Evolutionary conservation across 2,797 vertebrate genomes (phyloP).

Genomic region (Glossophaga mutica): DNA sequence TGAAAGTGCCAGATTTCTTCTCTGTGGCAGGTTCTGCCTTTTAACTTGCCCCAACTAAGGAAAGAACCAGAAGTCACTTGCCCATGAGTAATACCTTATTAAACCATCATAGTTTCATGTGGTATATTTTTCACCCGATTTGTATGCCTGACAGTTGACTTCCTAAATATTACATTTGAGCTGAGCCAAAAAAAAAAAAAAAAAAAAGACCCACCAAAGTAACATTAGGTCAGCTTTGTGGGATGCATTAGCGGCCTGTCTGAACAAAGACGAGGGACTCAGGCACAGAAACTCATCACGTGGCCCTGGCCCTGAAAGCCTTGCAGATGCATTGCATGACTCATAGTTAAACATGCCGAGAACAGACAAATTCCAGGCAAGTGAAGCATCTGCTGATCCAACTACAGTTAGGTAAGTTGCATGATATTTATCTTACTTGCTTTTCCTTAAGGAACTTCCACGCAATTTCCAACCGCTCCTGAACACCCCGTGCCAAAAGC

Average conservation of each 20-base stretch:
- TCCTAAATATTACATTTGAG: constrained; percentile 69
- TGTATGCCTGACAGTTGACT: constrained; percentile 69
- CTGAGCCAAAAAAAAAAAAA: constrained; percentile 63
- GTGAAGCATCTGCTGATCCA: constrained; percentile 72
- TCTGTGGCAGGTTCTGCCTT: constrained; percentile 39
- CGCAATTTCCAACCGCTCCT: constrained; percentile 32
- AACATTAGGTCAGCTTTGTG: constrained; percentile 64
- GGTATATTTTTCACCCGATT: constrained; percentile 67
- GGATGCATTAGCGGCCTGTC: not conserved
- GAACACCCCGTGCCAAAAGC: constrained; percentile 47
- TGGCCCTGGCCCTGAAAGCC: constrained; percentile 62
- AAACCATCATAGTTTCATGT: constrained; percentile 70
- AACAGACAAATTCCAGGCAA: constrained; percentile 73
- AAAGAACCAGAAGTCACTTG: constrained; percentile 59
- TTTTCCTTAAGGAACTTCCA: constrained; percentile 58
- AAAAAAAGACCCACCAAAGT: constrained; percentile 62
- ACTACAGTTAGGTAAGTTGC: constrained; percentile 66
- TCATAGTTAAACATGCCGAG: constrained; percentile 78
- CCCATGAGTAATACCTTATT: constrained; percentile 67
- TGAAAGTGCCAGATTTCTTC: constrained; percentile 23
- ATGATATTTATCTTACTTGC: constrained; percentile 63
- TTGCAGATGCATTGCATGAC: constrained; percentile 69
- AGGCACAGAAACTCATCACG: constrained; percentile 69
- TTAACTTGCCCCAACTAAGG: constrained; percentile 23
- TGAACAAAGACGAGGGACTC: constrained; percentile 56